These are phyloP conservation scores for Paraescarpia echinospica DNA, from an alignment of 1,140 invertebrate genomes.

Conservation along the genomic window DNA sequence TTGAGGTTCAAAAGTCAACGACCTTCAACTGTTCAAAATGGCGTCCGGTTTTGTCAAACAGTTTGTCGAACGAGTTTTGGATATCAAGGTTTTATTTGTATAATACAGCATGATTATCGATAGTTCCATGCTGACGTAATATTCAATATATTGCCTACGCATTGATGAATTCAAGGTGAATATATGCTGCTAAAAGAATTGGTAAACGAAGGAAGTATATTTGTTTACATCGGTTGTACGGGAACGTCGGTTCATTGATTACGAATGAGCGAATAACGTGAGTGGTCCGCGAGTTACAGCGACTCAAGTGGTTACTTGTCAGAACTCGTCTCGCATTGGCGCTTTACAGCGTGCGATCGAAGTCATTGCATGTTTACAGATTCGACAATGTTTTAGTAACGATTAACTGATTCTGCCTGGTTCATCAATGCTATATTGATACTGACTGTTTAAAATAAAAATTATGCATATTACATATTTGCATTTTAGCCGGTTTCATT, in stretches of 20 bases:
- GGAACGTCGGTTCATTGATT: not conserved
- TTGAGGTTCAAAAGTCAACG: not conserved
- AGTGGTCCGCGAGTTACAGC: too few relatives aligned
- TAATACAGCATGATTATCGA: not conserved
- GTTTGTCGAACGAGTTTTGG: not conserved
- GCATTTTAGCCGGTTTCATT: not conserved
- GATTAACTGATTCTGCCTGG: too few relatives aligned
- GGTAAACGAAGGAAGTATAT: not conserved
- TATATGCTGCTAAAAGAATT: not conserved
- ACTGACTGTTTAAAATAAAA: too few relatives aligned
- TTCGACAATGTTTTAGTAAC: too few relatives aligned
- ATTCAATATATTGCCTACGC: not conserved
- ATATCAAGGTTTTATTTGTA: not conserved
- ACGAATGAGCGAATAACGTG: not conserved
- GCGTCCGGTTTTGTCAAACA: not conserved
- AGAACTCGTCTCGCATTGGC: not conserved
- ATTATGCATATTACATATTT: too few relatives aligned
- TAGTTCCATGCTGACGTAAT: not conserved
- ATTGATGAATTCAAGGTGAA: not conserved
- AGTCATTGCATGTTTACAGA: not conserved
- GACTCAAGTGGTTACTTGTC: not conserved
- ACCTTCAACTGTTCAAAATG: not conserved
- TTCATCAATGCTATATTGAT: too few relatives aligned
- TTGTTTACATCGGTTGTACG: conserved; percentile 5
- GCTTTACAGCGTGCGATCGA: not conserved